A percentile compares a stretch with the other conserved stretches of the same genome.
phyloP scores from a whole-genome alignment of 1,140 invertebrate species.

The Copidosoma floridanum region DNA sequence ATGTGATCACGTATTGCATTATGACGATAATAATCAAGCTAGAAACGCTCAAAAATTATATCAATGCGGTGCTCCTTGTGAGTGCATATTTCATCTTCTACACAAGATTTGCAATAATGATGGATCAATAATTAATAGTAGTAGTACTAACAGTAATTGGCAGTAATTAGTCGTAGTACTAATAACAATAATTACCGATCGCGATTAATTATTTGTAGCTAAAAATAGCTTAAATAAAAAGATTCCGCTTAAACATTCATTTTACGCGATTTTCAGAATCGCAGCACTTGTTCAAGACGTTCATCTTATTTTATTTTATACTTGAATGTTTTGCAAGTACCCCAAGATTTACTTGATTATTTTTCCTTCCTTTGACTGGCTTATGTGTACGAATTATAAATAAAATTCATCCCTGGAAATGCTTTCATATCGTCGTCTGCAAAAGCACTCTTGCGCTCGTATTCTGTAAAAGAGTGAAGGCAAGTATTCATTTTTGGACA shows the following conservation, averaged over 20 bases:
- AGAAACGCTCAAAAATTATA: not conserved
- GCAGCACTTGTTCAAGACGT: too few species aligned
- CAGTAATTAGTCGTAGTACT: not conserved
- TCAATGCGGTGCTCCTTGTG: slow-evolving; percentile 36
- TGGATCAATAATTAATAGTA: slow-evolving; percentile 10
- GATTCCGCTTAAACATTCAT: slow-evolving; percentile 10
- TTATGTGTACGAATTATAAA: slow-evolving; percentile 44
- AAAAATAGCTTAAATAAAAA: slow-evolving; percentile 17
- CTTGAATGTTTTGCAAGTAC: too few species aligned
- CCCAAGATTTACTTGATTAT: too few species aligned
- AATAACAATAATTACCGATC: not conserved
- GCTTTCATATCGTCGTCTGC: slow-evolving; percentile 41
- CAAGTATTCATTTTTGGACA: slow-evolving; percentile 33
- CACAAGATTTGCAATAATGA: slow-evolving; percentile 20
- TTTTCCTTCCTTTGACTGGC: slow-evolving; percentile 23
- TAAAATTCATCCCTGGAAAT: slow-evolving; percentile 41
- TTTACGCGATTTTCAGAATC: not conserved
- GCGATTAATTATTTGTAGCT: slow-evolving; percentile 13
- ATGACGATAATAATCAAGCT: too few species aligned
- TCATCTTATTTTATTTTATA: too few species aligned
- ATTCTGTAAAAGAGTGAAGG: slow-evolving; percentile 45
- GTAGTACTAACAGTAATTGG: slow-evolving; percentile 10
- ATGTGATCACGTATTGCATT: too few species aligned
- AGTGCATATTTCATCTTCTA: slow-evolving; percentile 24
- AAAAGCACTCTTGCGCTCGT: slow-evolving; percentile 45